Percentiles rank a stretch among this genome's conserved stretches.
Evolutionary conservation across 2,888 invertebrate genomes (phyloP).

Genomic region (Drosophila kuntzei): DNA sequence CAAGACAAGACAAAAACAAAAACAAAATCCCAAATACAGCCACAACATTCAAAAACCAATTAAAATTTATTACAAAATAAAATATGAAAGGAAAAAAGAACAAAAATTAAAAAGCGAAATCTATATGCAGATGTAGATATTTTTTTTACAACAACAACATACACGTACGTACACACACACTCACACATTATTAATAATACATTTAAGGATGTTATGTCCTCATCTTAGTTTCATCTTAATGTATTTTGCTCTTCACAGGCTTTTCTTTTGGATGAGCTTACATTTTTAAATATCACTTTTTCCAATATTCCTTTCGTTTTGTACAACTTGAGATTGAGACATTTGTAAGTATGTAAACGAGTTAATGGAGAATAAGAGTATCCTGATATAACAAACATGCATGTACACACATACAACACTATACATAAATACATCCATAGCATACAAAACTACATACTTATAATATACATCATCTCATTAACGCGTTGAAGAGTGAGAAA

Average conservation of each 20-base stretch:
- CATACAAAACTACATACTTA: constrained; percentile 10
- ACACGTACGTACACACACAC: background rate
- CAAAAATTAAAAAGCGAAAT: constrained; percentile 38
- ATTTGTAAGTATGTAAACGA: constrained; percentile 39
- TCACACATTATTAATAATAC: background rate
- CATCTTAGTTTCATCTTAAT: constrained; percentile 5
- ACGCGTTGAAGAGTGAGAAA: background rate
- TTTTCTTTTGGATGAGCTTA: background rate
- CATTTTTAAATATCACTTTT: too few species aligned
- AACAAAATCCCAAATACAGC: constrained; percentile 34
- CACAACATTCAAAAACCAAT: constrained; percentile 65
- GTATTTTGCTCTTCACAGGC: constrained; percentile 1
- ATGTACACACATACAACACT: constrained; percentile 32
- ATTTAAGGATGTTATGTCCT: constrained; percentile 8
- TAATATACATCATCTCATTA: constrained; percentile 9
- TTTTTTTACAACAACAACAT: constrained; percentile 9
- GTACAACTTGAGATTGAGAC: background rate
- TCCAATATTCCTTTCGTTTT: background rate
- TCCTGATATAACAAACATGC: constrained; percentile 19
- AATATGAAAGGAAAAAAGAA: constrained; percentile 58
- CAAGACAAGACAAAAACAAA: constrained; percentile 4
- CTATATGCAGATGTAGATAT: constrained; percentile 34
- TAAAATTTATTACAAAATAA: constrained; percentile 60
- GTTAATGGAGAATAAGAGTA: background rate
- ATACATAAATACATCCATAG: background rate